A percentile compares a stretch with the other conserved stretches of the same genome.
These are phyloP conservation scores for Pelusios castaneus DNA, from an alignment of 2,113 vertebrate species.

Conservation along the genomic window DNA sequence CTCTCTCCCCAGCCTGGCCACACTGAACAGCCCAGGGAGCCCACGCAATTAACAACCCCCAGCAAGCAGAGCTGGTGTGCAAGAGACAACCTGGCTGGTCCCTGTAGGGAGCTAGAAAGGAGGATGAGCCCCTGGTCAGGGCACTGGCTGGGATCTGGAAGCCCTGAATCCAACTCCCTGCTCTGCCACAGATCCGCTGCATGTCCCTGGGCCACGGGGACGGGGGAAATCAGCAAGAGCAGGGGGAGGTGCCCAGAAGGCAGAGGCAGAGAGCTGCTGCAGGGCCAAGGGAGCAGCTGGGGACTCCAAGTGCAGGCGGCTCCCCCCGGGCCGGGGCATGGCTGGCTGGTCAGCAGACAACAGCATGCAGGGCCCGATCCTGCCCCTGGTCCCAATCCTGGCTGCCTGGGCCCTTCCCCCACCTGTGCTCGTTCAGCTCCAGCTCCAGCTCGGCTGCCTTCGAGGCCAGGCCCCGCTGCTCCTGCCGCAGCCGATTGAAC, in stretches of 20 bases:
- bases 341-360: too few species aligned
- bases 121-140: not conserved
- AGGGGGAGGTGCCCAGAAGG: too few species aligned
- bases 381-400: not conserved
- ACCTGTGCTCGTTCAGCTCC: conserved; percentile 95
- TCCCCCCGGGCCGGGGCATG: too few species aligned
- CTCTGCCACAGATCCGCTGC: not conserved
- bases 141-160: not conserved
- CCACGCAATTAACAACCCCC: too few species aligned
- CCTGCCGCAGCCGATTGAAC: conserved; percentile 92
- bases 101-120: not conserved
- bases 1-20: too few species aligned
- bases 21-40: not conserved
- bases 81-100: not conserved
- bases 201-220: not conserved
- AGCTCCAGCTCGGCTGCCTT: conserved; percentile 92
- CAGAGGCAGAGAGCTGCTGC: too few species aligned
- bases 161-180: not conserved
- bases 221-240: too few species aligned
- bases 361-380: too few species aligned
- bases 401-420: not conserved
- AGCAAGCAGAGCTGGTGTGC: not conserved
- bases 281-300: too few species aligned
- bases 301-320: too few species aligned
- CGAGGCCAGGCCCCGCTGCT: conserved; percentile 89